Conservation (phyloP, 2,113 vertebrate genomes). For the Cygnus buccinator region DNA sequence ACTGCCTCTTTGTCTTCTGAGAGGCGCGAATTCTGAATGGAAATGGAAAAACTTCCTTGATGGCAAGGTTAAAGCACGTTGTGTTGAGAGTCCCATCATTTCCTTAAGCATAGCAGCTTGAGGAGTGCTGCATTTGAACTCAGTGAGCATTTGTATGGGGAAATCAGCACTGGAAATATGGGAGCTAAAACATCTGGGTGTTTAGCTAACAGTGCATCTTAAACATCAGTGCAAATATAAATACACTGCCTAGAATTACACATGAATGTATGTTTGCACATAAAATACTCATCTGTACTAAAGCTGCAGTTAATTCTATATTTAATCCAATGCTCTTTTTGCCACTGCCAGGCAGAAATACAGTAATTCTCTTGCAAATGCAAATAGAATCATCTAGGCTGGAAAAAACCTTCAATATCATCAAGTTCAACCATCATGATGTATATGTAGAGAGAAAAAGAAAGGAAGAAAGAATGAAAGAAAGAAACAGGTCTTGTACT, state of each 20-base stretch:
- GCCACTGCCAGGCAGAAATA: slow-evolving; percentile 7
- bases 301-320: not conserved
- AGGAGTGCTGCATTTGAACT: not conserved
- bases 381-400: not conserved
- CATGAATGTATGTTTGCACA: not conserved
- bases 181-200: not conserved
- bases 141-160: not conserved
- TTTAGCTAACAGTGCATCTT: not conserved
- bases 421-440: not conserved
- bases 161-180: not conserved
- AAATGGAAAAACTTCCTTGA: not conserved
- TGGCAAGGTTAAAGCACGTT: not conserved
- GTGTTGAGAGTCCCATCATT: not conserved
- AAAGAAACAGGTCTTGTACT: not conserved
- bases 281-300: not conserved
- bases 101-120: not conserved
- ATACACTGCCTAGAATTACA: not conserved
- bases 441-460: not conserved
- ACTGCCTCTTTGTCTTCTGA: not conserved
- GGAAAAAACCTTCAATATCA: not conserved
- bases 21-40: not conserved
- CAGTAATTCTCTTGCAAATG: not conserved
- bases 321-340: not conserved
- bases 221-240: not conserved
- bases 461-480: not conserved